A percentile compares a stretch with the other conserved stretches of the same genome.
Evolutionary conservation across 1,140 invertebrate species (phyloP).

Genomic region (Conopomorpha cramerella): DNA sequence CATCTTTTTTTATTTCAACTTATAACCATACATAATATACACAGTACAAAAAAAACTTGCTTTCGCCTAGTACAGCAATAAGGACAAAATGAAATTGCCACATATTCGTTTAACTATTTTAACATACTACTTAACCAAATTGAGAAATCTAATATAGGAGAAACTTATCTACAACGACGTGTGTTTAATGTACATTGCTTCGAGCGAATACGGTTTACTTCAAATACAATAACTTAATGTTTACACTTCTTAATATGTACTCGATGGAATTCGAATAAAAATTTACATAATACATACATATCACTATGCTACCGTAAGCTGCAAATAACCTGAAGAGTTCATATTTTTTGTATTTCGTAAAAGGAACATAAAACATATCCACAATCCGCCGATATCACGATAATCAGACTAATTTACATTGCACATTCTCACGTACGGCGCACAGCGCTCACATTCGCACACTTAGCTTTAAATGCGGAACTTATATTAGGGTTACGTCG

Average conservation of each 20-base stretch:
- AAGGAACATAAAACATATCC: slow-evolving; percentile 60
- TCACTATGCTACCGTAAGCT: slow-evolving; percentile 56
- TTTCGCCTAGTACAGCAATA: slow-evolving; percentile 54
- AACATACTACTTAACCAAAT: slow-evolving; percentile 53
- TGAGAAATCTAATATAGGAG: slow-evolving; percentile 54
- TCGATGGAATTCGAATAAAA: slow-evolving; percentile 59
- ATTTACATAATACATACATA: slow-evolving; percentile 60
- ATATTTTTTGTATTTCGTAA: slow-evolving; percentile 53
- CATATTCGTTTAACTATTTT: slow-evolving; percentile 45
- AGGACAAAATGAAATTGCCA: slow-evolving; percentile 56
- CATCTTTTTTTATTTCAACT: slow-evolving; percentile 63
- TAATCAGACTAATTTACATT: slow-evolving; percentile 57
- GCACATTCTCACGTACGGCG: slow-evolving; percentile 66
- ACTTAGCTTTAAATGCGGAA: slow-evolving; percentile 57
- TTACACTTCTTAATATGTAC: slow-evolving; percentile 56
- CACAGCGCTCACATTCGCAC: slow-evolving; percentile 44
- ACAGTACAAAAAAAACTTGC: slow-evolving; percentile 63
- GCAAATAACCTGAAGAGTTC: slow-evolving; percentile 50
- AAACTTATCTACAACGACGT: slow-evolving; percentile 58
- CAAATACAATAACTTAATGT: slow-evolving; percentile 58
- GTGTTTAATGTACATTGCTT: slow-evolving; percentile 58
- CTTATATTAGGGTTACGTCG: slow-evolving; percentile 61
- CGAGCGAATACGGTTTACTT: slow-evolving; percentile 55
- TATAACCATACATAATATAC: slow-evolving; percentile 63
- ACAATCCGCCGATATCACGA: slow-evolving; percentile 52